Evolutionary conservation across 2,113 vertebrate genomes (phyloP), one percentile per base, ranked within the genome.

Genomic region (Lasiurus borealis): DNA sequence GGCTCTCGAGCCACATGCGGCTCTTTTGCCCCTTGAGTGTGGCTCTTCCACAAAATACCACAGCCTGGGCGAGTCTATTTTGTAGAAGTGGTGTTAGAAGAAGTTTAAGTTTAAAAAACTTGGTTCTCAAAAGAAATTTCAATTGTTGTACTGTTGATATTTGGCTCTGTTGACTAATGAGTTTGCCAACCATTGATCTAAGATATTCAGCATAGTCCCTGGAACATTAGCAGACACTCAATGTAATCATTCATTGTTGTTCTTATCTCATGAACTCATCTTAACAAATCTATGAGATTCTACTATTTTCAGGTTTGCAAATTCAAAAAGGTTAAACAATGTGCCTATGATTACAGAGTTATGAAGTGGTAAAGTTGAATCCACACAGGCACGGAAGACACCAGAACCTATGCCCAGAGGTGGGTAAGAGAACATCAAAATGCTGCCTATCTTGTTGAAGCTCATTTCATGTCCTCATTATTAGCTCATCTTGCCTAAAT

Each of bases 231-330:
- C 18, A 88, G 4, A n/a, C 7, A 77, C 11, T 86, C n/a, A 71
- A 3, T 59, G 3, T 16, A 66, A 76, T 73, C 91, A 93, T 25
- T 66, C 36, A 75, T 19, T 90, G 11, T n/a, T 85, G 54, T 54
- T 93, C 40, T 88, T 95, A 88, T 88, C 34, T 90, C 48, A 78
- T 69, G 31, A 76, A 78, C 27, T 64, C 54, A 34, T 64, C 54
- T 82, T 46, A 92, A 75, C 50, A 85, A 94, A 57, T 6, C 15
- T 34, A 21, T 85, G 62, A 83, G 50, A 54, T 34, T 18, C 12
- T 66, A 90, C 75, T 76, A 92, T 87, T 91, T 95, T 75, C n/a
- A 46, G 52, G 81, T 90, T 86, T 90, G 19, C 54, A 93, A 40
- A 69, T 83, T 86, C 23, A n/a, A 13, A 92, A 76, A 95, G 48